Conservation (phyloP, 2,113 vertebrate genomes). For the Ibidorhyncha struthersii region DNA sequence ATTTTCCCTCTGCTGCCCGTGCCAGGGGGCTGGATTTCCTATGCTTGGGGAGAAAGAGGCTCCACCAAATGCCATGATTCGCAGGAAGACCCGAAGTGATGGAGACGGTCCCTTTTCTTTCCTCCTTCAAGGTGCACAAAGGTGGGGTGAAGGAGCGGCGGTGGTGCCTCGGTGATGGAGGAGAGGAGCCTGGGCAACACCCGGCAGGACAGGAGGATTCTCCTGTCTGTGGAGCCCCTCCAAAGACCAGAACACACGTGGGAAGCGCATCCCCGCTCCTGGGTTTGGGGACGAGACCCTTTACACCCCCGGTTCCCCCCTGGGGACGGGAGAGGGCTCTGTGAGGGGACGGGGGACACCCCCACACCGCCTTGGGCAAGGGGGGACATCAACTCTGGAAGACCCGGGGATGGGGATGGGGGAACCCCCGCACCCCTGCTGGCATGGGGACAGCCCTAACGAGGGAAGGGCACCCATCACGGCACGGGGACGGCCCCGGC, state of each 20-base stretch:
- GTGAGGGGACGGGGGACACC: too few species aligned
- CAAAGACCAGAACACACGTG: accelerated
- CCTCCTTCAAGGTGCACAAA: background rate
- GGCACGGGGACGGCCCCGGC: background rate
- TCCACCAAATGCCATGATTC: background rate
- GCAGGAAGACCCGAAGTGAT: accelerated
- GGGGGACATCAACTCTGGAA: background rate
- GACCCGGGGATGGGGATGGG: too few species aligned
- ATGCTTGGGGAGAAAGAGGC: background rate
- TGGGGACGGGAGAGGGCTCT: background rate
- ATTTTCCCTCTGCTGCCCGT: background rate
- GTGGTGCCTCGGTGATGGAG: background rate
- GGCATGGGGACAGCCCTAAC: background rate
- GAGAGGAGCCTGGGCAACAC: background rate
- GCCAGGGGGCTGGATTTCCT: background rate
- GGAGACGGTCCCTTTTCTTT: background rate
- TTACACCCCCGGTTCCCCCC: too few species aligned
- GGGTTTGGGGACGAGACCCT: background rate
- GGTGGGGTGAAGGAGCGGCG: accelerated
- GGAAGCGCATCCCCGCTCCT: background rate
- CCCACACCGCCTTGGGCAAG: accelerated
- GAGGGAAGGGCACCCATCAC: background rate
- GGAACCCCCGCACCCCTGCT: background rate
- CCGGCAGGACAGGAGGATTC: background rate
- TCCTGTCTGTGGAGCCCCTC: background rate